Evolutionary conservation across 2,797 vertebrate genomes (phyloP), one percentile per base, ranked within the genome.

Genomic region (Rhinogobio ventralis): DNA sequence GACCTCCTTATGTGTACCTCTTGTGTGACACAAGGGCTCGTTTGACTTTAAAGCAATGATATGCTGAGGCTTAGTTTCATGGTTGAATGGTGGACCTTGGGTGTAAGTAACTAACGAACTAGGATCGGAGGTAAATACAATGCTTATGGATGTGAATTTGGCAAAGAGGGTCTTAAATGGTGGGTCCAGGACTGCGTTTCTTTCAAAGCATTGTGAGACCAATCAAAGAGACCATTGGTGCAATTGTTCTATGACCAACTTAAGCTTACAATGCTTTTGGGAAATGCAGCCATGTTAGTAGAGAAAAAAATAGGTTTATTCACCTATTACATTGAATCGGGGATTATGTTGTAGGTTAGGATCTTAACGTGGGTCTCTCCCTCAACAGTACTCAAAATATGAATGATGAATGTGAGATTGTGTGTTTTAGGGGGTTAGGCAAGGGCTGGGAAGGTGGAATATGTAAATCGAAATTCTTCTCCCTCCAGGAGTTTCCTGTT

Each of bases 401-500:
- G 67, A 74, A 69, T 39, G 36, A 51, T 57, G 75, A 53, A 82
- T 81, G 67, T 4, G 53, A 76, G 49, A 83, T 57, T 77, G 80
- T 20, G 71, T 84, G 86, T 67, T 77, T 66, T 49, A 74, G 57
- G 64, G 78, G 86, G 46, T 90, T 51, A 87, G 23, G 89, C 90
- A 87, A 85, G 76, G 82, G 79, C 85, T 2, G 92, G 91, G 76
- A 94, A 57, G 36, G 91, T 79, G 6, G 89, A 93, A 72, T 92
- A 93, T 5, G 92, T 91, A 91, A 95, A 90, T 45, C 95, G 93
- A 89, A 94, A 90, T 93, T 96, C 96, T 62, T 96, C 96, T 36
- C 95, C 94, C 86, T 96, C 96, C 92, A 96, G 92, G 77, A 96
- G 95, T 93, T 96, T 95, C 91, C 96, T 96, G 91, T 80, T 84